Evolutionary conservation across 2,888 invertebrate genomes (phyloP), one percentile per base, ranked within the genome.

Genomic region (Sarcophaga caerulescens): DNA sequence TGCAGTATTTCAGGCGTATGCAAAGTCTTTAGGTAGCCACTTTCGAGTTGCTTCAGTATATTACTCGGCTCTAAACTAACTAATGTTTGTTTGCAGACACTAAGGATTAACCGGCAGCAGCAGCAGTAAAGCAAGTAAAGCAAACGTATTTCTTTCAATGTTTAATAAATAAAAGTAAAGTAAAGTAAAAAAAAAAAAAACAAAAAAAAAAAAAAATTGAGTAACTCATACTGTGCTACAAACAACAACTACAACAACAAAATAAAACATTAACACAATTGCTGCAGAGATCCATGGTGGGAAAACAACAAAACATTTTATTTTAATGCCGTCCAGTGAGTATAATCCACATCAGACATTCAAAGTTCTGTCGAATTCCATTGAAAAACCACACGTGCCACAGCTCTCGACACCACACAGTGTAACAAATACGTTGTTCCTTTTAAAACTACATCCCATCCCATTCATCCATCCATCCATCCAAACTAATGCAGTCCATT

Each of bases 381-480:
- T 84, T 81, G 86, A 86, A 86, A 86, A 86, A 86, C 86, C 86
- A 86, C 86, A 86, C 86, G 86, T 86, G 86, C 86, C 84, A 86
- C 84, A 81, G 78, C 86, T 71, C 86, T 86, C 70, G 81, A 84
- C 84, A 84, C 84, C 86, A 84, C 75, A 86, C 78, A 71, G 84
- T 81, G 84, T 63, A 81, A 81, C 78, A 78, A 84, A 83, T 83
- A 77, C 78, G 73, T 81, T 76, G 62, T 35, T 12, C 10, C 35
- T 8, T 35, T 44, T 60, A 62, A 59, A 68, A 70, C 75, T 70
- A 66, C 45, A 65, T 12, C 6, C 62, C 12, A 66, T n/a, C n/a
- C n/a, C n/a, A n/a, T n/a, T n/a, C n/a, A n/a, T n/a, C n/a, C n/a
- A n/a, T n/a, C n/a, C n/a, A n/a, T 35, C 76, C 75, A 75, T 74